Evolutionary conservation across 2,888 invertebrate species (phyloP).

Genomic region (Zootermopsis nevadensis): DNA sequence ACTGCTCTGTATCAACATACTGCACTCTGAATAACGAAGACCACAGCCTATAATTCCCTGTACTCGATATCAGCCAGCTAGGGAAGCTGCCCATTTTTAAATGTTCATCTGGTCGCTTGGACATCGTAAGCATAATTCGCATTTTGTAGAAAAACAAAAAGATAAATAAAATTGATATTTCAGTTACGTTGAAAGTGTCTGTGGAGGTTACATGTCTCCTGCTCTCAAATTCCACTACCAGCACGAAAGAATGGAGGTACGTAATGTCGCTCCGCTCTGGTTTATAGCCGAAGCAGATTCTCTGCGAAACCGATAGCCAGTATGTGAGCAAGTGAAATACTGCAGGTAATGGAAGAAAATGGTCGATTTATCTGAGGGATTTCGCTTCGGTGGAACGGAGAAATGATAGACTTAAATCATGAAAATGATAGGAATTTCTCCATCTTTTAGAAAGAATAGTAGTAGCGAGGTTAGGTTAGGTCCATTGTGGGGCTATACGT

Average conservation of each 20-base stretch:
- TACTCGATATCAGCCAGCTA: no score
- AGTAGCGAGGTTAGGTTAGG: no score
- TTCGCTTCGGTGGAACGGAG: not conserved
- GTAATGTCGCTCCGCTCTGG: not conserved
- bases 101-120: not conserved
- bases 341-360: conserved; percentile 23
- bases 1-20: no score
- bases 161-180: not conserved
- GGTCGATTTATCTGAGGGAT: conserved; percentile 13
- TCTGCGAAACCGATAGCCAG: not conserved
- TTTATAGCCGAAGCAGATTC: not conserved
- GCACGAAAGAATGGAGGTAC: not conserved
- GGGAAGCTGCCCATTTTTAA: not conserved
- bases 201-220: not conserved
- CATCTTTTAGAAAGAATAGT: no score
- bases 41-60: no score
- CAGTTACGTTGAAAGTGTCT: not conserved
- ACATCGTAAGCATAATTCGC: not conserved
- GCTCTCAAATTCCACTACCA: not conserved
- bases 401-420: conserved; percentile 24
- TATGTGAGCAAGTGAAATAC: conserved; percentile 18
- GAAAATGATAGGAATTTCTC: conserved; percentile 18
- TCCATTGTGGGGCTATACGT: not conserved
- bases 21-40: no score
- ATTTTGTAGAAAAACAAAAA: not conserved